phyloP scores from a whole-genome alignment of 2,797 vertebrate species.

The Leptodactylus fallax region DNA sequence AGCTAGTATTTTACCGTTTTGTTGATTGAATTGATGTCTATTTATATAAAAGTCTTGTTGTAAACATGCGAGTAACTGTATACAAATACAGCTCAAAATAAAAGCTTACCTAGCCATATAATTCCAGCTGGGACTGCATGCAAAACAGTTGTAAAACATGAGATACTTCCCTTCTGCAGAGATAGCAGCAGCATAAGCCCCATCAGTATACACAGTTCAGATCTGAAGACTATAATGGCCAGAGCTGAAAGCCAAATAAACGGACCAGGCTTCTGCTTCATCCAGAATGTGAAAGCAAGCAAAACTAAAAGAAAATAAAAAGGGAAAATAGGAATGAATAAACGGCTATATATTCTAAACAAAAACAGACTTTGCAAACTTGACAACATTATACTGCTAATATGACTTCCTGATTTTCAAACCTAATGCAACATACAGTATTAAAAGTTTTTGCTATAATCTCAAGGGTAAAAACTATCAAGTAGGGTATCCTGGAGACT shows the following conservation, averaged over 20 bases:
- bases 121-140: conserved; percentile 85
- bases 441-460: too few relatives aligned
- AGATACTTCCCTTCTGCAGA: conserved; percentile 79
- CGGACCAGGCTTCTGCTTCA: conserved; percentile 80
- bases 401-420: too few relatives aligned
- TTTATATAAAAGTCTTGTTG: background rate
- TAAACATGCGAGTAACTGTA: background rate
- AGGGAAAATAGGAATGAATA: background rate
- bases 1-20: too few relatives aligned
- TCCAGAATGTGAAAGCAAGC: conserved; percentile 87
- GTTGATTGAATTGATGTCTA: too few relatives aligned
- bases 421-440: too few relatives aligned
- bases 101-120: conserved; percentile 84
- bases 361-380: too few relatives aligned
- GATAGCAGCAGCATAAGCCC: conserved; percentile 88
- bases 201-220: conserved; percentile 89
- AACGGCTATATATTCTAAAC: too few relatives aligned
- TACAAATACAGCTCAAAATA: background rate
- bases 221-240: conserved; percentile 89
- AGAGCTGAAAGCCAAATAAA: conserved; percentile 91
- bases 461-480: too few relatives aligned
- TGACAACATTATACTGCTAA: too few relatives aligned
- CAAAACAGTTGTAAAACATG: conserved; percentile 76
- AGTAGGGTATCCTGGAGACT: too few relatives aligned
- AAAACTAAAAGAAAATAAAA: conserved; percentile 77